A percentile compares a stretch with the other conserved stretches of the same genome.
Evolutionary conservation across 2,888 invertebrate species (phyloP).

Genomic region (Bugula neritina): DNA sequence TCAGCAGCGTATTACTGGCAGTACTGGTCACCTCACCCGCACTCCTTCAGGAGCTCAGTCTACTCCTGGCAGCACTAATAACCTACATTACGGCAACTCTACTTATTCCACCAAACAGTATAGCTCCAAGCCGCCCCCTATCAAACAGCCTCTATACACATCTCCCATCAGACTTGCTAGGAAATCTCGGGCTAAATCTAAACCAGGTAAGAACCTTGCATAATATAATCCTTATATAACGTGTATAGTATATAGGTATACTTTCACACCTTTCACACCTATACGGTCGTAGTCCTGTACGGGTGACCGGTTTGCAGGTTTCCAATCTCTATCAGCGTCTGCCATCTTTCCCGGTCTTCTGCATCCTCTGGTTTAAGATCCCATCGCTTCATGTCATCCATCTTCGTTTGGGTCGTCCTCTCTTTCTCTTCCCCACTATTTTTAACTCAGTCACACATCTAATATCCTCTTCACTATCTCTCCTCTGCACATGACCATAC

Average conservation of each 20-base stretch:
- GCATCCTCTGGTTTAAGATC: too few relatives aligned
- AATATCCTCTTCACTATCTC: too few relatives aligned
- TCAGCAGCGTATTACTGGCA: background rate
- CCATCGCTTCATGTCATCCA: too few relatives aligned
- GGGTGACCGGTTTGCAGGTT: too few relatives aligned
- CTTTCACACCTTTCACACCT: too few relatives aligned
- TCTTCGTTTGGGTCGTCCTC: too few relatives aligned
- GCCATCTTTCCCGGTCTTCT: too few relatives aligned
- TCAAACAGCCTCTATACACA: conserved; percentile 11
- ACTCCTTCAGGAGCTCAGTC: background rate
- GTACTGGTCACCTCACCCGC: background rate
- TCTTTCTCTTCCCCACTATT: too few relatives aligned
- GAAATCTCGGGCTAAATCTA: background rate
- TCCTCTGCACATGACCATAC: too few relatives aligned
- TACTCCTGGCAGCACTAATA: background rate
- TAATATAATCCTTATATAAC: background rate
- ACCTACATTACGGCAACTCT: background rate
- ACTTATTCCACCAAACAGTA: background rate
- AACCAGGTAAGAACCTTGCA: background rate
- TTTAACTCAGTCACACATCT: too few relatives aligned
- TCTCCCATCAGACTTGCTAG: background rate
- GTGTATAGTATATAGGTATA: background rate
- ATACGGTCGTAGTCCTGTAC: too few relatives aligned
- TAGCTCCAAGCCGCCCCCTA: background rate
- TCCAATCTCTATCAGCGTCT: too few relatives aligned